Conservation (phyloP, 2,888 invertebrate genomes). For the Ochropacha duplaris region DNA sequence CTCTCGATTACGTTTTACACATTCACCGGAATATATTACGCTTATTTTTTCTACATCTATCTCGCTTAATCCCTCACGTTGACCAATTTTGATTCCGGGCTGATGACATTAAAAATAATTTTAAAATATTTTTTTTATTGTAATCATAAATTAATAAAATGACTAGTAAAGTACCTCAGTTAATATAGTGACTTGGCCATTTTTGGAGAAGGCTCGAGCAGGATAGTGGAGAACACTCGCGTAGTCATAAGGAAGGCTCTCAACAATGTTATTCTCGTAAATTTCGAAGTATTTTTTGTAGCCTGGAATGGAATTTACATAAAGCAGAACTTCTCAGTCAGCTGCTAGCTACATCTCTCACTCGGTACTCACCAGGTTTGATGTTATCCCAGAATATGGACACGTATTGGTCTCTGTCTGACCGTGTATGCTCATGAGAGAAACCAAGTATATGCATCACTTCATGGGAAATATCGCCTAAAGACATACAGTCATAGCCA, state of each 20-base stretch:
- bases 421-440: conserved; percentile 90
- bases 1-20: conserved; percentile 58
- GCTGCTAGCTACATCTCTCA: neutral
- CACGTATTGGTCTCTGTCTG: conserved; percentile 87
- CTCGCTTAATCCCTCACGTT: conserved; percentile 66
- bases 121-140: conserved; percentile 19
- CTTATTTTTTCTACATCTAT: conserved; percentile 62
- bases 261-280: conserved; percentile 32
- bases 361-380: conserved; percentile 72
- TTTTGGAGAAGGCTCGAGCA: conserved; percentile 87
- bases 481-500: conserved; percentile 78
- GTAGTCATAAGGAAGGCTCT: conserved; percentile 85
- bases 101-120: conserved; percentile 16
- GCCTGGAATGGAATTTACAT: conserved; percentile 56
- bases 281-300: conserved; percentile 86
- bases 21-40: conserved; percentile 59
- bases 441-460: conserved; percentile 91
- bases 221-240: conserved; percentile 92
- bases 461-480: conserved; percentile 90
- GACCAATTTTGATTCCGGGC: conserved; percentile 59
- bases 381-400: conserved; percentile 88
- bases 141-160: neutral
- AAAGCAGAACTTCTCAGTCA: no score
- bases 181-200: conserved; percentile 86
- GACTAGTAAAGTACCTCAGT: conserved; percentile 84